Percentiles rank a stretch among this genome's conserved stretches.
Conservation (phyloP, 2,797 vertebrate genomes). For the Pogonophryne albipinna region DNA sequence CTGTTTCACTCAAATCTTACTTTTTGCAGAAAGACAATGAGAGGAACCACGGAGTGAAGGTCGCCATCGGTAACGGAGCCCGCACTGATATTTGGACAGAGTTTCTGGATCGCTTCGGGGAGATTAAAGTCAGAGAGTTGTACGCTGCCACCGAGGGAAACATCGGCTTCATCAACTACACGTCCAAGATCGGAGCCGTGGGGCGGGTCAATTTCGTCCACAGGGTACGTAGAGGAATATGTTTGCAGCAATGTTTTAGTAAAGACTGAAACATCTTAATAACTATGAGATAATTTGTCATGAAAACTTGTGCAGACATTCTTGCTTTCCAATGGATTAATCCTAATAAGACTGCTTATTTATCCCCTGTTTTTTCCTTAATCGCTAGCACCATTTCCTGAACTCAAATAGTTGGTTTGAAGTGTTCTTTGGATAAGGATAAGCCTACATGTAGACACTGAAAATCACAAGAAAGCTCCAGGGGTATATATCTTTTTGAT, state of each 20-base stretch:
- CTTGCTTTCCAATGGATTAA: neutral
- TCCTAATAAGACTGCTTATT: neutral
- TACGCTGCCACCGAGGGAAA: constrained; percentile 94
- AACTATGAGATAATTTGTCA: neutral
- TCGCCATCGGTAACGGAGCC: constrained; percentile 91
- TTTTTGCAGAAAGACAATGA: constrained; percentile 87
- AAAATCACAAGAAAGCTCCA: too few species aligned
- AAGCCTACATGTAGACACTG: too few species aligned
- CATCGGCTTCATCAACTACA: constrained; percentile 90
- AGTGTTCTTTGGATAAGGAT: too few species aligned
- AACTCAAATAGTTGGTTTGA: too few species aligned
- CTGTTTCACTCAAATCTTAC: neutral
- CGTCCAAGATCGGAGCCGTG: constrained; percentile 88
- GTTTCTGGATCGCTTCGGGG: constrained; percentile 89
- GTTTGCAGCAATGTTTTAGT: neutral
- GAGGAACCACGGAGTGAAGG: constrained; percentile 87
- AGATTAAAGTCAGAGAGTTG: constrained; percentile 87
- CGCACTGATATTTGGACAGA: constrained; percentile 89
- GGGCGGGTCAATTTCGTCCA: constrained; percentile 86
- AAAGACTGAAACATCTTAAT: neutral
- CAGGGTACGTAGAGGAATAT: constrained; percentile 74
- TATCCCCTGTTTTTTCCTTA: too few species aligned
- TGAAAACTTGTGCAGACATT: neutral
- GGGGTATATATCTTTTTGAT: too few species aligned
- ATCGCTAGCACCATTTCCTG: too few species aligned